These are phyloP conservation scores for Paratrypauchen microcephalus DNA, from an alignment of 2,797 vertebrate species.

Conservation along the genomic window DNA sequence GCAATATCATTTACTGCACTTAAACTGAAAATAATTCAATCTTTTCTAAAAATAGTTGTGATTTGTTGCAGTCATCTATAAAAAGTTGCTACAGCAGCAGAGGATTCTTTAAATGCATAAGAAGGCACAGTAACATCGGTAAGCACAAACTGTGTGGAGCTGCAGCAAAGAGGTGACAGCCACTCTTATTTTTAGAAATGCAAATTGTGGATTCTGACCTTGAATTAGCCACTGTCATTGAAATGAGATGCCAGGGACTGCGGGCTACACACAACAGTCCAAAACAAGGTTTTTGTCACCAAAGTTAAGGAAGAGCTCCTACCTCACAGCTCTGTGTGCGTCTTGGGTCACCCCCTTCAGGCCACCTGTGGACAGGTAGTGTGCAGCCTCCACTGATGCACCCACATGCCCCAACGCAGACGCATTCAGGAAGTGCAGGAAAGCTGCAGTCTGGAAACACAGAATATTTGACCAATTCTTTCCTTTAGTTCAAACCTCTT, in stretches of 20 bases:
- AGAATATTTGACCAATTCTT: background rate
- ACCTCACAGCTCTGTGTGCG: constrained; percentile 86
- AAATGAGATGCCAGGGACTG: constrained; percentile 60
- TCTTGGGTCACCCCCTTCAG: constrained; percentile 82
- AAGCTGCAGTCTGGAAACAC: constrained; percentile 81
- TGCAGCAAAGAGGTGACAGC: constrained; percentile 32
- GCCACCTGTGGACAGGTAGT: constrained; percentile 85
- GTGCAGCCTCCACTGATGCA: constrained; percentile 81
- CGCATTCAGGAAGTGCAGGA: constrained; percentile 84
- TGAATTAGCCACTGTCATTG: constrained; percentile 67
- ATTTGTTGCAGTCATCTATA: constrained; percentile 45
- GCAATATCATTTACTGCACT: constrained; percentile 39
- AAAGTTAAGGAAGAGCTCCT: constrained; percentile 67
- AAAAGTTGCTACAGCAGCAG: constrained; percentile 28
- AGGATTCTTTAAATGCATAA: constrained; percentile 53
- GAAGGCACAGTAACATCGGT: constrained; percentile 29
- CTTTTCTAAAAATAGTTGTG: constrained; percentile 50
- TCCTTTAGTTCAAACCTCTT: background rate
- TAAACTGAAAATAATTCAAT: constrained; percentile 43
- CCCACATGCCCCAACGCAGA: constrained; percentile 82
- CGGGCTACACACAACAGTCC: constrained; percentile 58
- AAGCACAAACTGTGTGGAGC: constrained; percentile 33
- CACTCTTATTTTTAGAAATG: constrained; percentile 71
- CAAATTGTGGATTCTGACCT: constrained; percentile 65
- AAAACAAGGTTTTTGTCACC: constrained; percentile 54